Evolutionary conservation across 1,140 invertebrate species (phyloP).

Genomic region (Leucophenga varia): DNA sequence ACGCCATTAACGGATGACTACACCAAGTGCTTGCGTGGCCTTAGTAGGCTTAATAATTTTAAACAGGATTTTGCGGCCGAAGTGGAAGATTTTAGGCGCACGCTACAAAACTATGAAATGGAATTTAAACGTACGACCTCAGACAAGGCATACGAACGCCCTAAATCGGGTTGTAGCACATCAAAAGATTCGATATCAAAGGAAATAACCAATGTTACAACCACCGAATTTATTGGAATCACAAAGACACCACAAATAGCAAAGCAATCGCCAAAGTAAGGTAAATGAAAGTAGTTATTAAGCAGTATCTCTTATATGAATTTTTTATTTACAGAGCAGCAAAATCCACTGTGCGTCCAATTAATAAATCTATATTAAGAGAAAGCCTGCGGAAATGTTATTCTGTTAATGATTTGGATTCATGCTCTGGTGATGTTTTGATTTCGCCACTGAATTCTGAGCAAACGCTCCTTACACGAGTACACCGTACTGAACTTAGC

Average conservation of each 20-base stretch:
- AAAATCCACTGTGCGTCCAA: too few species aligned
- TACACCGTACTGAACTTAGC: constrained; percentile 12
- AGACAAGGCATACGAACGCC: constrained; percentile 2
- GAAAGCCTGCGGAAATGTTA: constrained; percentile 36
- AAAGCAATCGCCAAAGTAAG: too few species aligned
- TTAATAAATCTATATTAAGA: too few species aligned
- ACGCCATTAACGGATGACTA: constrained; percentile 36
- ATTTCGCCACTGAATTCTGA: background rate
- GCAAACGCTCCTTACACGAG: background rate
- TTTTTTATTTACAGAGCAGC: too few species aligned
- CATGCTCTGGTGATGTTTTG: background rate
- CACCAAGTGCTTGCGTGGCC: constrained; percentile 29
- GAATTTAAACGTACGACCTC: constrained; percentile 28
- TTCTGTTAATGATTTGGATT: constrained; percentile 38
- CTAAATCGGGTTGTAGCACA: constrained; percentile 26
- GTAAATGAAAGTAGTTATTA: too few species aligned
- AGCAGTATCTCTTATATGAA: too few species aligned
- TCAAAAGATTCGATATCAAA: background rate
- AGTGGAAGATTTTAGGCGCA: constrained; percentile 42
- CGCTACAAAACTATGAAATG: constrained; percentile 34
- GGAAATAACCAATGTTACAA: too few species aligned
- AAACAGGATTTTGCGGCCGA: constrained; percentile 43
- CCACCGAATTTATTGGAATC: background rate
- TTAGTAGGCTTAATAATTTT: constrained; percentile 35
- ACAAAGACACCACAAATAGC: too few species aligned